These are phyloP conservation scores for Microdon myrmicae DNA, from an alignment of 2,888 invertebrate genomes.

Conservation along the genomic window DNA sequence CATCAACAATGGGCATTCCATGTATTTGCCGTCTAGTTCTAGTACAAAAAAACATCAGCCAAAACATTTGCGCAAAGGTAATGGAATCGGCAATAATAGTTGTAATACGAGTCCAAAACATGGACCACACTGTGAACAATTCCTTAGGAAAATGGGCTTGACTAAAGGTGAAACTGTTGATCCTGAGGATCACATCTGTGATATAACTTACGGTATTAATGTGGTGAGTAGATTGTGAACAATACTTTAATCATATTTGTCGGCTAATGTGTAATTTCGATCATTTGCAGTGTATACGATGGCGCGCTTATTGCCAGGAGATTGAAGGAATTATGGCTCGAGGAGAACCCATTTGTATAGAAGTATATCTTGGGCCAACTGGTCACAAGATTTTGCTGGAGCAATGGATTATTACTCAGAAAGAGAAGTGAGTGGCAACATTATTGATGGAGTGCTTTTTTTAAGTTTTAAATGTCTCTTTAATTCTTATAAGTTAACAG, in stretches of 20 bases:
- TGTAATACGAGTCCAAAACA: slow-evolving; percentile 60
- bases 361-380: slow-evolving; percentile 66
- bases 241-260: neutral
- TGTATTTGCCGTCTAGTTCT: slow-evolving; percentile 32
- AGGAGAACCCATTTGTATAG: slow-evolving; percentile 65
- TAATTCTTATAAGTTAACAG: too few species aligned
- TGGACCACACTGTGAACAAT: slow-evolving; percentile 68
- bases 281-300: slow-evolving; percentile 63
- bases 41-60: slow-evolving; percentile 22
- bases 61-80: slow-evolving; percentile 8
- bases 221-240: slow-evolving; percentile 62
- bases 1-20: slow-evolving; percentile 18
- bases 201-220: slow-evolving; percentile 67
- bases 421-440: slow-evolving; percentile 62
- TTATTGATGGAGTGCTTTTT: slow-evolving; percentile 1
- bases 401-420: slow-evolving; percentile 66
- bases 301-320: slow-evolving; percentile 66
- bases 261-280: slow-evolving; percentile 1
- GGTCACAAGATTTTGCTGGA: slow-evolving; percentile 65
- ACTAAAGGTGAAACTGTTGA: slow-evolving; percentile 63
- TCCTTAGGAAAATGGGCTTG: slow-evolving; percentile 66
- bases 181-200: slow-evolving; percentile 67
- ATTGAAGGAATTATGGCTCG: slow-evolving; percentile 64
- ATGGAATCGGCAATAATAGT: slow-evolving; percentile 19
- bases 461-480: too few species aligned